Evolutionary conservation across 2,888 invertebrate genomes (phyloP).

Genomic region (Archaeoteleia sp.): DNA sequence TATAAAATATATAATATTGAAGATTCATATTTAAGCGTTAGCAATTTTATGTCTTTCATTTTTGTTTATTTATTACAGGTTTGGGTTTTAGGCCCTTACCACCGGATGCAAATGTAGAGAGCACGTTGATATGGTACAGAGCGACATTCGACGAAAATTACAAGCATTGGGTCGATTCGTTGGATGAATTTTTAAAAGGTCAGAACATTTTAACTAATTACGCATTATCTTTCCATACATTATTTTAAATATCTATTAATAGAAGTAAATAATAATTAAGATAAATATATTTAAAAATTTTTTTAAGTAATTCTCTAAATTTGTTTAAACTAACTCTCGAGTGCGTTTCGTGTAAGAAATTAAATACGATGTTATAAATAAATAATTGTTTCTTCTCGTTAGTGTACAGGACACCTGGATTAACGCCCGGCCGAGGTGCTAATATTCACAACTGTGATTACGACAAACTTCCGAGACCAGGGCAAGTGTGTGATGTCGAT

Average conservation of each 20-base stretch:
- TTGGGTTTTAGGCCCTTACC: constrained; percentile 97
- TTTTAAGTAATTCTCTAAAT: no score
- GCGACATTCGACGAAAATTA: constrained; percentile 86
- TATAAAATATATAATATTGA: no score
- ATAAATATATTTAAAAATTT: no score
- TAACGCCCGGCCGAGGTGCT: constrained; percentile 83
- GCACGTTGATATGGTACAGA: constrained; percentile 96
- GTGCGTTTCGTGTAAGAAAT: no score
- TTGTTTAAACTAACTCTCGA: no score
- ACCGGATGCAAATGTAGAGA: constrained; percentile 88
- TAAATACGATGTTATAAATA: neutral
- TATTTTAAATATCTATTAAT: no score
- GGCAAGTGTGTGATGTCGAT: constrained; percentile 91
- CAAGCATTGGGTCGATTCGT: constrained; percentile 85
- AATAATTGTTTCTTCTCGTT: constrained; percentile 54
- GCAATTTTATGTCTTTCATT: constrained; percentile 8
- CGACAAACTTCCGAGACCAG: constrained; percentile 81
- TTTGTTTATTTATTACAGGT: constrained; percentile 74
- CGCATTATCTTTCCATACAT: no score
- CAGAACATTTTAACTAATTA: constrained; percentile 69
- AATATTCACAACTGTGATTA: constrained; percentile 87
- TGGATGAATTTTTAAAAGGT: constrained; percentile 88
- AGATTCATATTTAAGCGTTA: no score
- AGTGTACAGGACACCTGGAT: constrained; percentile 85
- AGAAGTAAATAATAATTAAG: no score